A percentile compares a stretch with the other conserved stretches of the same genome.
Conservation (phyloP, 2,888 invertebrate genomes). For the Plagodis pulveraria region DNA sequence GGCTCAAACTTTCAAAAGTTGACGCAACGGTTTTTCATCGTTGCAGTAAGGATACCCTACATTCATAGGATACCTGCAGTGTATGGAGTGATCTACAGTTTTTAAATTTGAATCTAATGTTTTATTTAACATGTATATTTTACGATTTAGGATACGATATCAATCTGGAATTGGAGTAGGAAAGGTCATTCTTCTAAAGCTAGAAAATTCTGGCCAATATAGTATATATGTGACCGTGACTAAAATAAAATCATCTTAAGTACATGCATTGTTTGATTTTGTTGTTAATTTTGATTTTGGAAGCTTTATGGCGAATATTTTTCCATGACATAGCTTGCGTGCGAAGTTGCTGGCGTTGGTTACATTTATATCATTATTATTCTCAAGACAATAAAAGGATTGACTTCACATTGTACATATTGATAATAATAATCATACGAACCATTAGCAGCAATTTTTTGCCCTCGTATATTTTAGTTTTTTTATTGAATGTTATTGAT, state of each 20-base stretch:
- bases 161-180: background rate
- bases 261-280: constrained; percentile 9
- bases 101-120: background rate
- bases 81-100: background rate
- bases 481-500: too few relatives aligned
- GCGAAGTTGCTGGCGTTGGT: constrained; percentile 11
- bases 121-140: background rate
- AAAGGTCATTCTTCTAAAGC: background rate
- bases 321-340: constrained; percentile 12
- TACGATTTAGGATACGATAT: background rate
- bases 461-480: too few relatives aligned
- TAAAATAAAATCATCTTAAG: background rate
- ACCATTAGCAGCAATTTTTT: too few relatives aligned
- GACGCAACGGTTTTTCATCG: background rate
- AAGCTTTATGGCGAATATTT: constrained; percentile 6
- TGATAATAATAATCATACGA: too few relatives aligned
- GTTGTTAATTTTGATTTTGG: background rate
- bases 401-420: too few relatives aligned
- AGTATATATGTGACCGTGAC: background rate
- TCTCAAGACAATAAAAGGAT: too few relatives aligned
- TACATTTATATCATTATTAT: too few relatives aligned
- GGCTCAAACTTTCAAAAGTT: background rate
- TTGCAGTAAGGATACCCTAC: background rate
- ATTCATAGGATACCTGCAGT: background rate
- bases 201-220: background rate